Conservation (phyloP, 2,888 invertebrate species). For the Hybos culiciformis region DNA sequence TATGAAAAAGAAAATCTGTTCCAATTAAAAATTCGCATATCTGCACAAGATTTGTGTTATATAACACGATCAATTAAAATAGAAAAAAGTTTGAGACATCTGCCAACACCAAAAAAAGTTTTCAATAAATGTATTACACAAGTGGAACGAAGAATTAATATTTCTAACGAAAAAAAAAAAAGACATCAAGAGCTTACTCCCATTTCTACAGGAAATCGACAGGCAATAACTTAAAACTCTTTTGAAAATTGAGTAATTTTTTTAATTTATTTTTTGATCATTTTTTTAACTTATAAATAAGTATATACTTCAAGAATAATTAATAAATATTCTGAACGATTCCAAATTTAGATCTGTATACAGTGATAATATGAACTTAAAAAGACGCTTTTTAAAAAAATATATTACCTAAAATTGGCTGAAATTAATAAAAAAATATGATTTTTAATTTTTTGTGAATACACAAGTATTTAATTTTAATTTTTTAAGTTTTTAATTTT, state of each 20-base stretch:
- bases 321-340: too few species aligned
- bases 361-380: too few species aligned
- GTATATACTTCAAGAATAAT: too few species aligned
- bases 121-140: not conserved
- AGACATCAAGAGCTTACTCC: not conserved
- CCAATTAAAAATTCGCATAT: not conserved
- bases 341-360: too few species aligned
- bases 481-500: too few species aligned
- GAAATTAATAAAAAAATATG: too few species aligned
- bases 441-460: too few species aligned
- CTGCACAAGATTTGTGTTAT: not conserved
- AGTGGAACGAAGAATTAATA: not conserved
- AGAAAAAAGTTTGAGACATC: not conserved
- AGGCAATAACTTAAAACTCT: not conserved
- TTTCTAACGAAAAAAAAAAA: not conserved
- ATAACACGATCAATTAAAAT: not conserved
- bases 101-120: not conserved
- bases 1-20: not conserved
- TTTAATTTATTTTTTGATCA: not conserved
- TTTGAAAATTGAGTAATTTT: not conserved
- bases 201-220: not conserved
- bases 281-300: too few species aligned
- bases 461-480: too few species aligned
- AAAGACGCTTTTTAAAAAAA: too few species aligned
- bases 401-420: too few species aligned